Evolutionary conservation across 2,888 invertebrate genomes (phyloP).

Genomic region (Scrobipalpa atriplicella): DNA sequence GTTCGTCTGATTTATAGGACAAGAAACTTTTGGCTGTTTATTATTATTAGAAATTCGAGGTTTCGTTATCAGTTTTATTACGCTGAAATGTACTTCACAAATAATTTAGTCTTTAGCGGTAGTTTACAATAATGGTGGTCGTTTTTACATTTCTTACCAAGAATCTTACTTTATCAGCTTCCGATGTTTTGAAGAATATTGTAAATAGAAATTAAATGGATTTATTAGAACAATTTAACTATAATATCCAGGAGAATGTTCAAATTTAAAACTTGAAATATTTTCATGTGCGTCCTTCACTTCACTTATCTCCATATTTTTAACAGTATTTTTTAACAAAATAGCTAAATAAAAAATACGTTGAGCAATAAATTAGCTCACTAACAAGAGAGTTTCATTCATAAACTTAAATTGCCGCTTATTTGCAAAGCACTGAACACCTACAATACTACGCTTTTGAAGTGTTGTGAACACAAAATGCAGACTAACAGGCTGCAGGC

Average conservation of each 20-base stretch:
- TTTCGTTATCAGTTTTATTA: constrained; percentile 11
- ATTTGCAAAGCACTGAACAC: constrained; percentile 3
- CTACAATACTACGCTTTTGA: constrained; percentile 1
- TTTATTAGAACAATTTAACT: no score
- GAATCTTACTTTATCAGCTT: no score
- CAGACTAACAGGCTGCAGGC: constrained; percentile 10
- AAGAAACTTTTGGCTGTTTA: constrained; percentile 16
- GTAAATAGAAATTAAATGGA: no score
- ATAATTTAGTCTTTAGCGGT: no score
- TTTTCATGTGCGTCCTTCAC: no score
- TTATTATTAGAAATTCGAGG: constrained; percentile 12
- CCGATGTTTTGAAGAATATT: no score
- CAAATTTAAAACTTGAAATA: no score
- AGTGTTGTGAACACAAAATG: constrained; percentile 18
- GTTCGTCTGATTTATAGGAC: constrained; percentile 22
- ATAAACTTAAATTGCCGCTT: neutral
- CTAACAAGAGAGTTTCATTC: neutral
- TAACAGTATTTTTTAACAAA: no score
- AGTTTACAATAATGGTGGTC: no score
- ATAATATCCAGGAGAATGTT: no score
- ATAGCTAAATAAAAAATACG: neutral
- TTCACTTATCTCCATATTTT: no score
- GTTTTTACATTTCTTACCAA: no score
- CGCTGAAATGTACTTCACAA: neutral
- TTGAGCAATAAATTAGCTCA: neutral